Conservation (phyloP, 2,113 vertebrate genomes). For the Glareola pratincola region DNA sequence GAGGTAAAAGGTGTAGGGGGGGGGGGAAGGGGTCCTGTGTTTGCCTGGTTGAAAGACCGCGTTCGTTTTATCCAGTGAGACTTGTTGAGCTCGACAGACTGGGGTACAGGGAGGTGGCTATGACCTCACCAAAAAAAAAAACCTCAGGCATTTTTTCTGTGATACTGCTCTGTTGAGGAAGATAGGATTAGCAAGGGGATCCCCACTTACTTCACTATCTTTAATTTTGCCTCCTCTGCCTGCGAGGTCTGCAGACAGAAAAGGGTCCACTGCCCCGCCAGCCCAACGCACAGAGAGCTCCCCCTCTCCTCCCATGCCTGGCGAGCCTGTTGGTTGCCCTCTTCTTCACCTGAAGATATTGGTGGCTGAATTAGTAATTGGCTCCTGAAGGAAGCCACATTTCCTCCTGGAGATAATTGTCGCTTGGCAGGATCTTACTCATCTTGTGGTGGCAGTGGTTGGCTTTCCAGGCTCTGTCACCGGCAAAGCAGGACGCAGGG, state of each 20-base stretch:
- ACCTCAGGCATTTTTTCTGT: background rate
- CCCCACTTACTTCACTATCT: background rate
- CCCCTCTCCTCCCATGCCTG: background rate
- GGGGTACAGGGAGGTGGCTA: background rate
- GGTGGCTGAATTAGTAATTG: background rate
- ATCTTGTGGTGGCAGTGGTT: background rate
- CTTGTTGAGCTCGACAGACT: background rate
- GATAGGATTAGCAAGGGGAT: accelerated
- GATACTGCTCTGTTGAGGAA: background rate
- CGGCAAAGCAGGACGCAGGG: background rate
- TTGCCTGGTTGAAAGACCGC: background rate
- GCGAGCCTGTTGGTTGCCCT: background rate
- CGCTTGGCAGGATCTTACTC: background rate
- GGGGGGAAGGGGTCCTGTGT: background rate
- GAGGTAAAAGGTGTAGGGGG: background rate
- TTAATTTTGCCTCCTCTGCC: background rate
- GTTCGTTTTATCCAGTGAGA: background rate
- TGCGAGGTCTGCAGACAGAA: background rate
- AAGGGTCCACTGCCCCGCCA: background rate
- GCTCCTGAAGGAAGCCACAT: background rate
- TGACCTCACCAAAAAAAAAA: background rate
- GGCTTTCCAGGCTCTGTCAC: background rate
- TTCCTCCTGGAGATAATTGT: background rate
- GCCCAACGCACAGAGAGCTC: background rate
- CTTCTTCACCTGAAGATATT: background rate